Conservation (phyloP, 2,888 invertebrate species). For the Dryadula phaetusa region DNA sequence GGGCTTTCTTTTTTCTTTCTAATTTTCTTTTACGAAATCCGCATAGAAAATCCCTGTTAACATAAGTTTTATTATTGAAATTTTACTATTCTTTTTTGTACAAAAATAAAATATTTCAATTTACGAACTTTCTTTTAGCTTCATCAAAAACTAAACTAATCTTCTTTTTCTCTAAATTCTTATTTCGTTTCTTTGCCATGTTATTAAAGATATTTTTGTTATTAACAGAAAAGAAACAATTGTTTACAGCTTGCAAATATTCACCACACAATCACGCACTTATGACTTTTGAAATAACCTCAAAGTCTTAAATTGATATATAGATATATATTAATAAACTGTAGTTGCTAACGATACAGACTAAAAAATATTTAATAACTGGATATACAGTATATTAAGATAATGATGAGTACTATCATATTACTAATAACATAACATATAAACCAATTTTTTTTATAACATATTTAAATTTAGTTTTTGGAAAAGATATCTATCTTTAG, state of each 20-base stretch:
- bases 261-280: neutral
- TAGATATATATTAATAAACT: neutral
- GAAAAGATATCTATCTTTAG: too few species aligned
- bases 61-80: neutral
- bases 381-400: too few species aligned
- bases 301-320: neutral
- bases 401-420: too few species aligned
- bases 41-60: slow-evolving; percentile 89
- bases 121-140: slow-evolving; percentile 69
- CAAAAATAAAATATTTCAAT: neutral
- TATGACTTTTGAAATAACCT: slow-evolving; percentile 19
- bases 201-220: neutral
- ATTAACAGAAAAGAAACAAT: neutral
- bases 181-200: slow-evolving; percentile 72
- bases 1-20: slow-evolving; percentile 89
- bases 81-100: neutral
- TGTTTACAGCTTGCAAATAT: slow-evolving; percentile 1
- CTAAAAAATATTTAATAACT: neutral
- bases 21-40: slow-evolving; percentile 93
- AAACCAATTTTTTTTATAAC: too few species aligned
- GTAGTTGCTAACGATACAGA: neutral
- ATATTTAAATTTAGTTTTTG: too few species aligned
- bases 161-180: slow-evolving; percentile 67
- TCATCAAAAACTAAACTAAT: slow-evolving; percentile 75
- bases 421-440: too few species aligned